A percentile compares a stretch with the other conserved stretches of the same genome.
Evolutionary conservation across 2,888 invertebrate species (phyloP).

Genomic region (Adela reaumurella): DNA sequence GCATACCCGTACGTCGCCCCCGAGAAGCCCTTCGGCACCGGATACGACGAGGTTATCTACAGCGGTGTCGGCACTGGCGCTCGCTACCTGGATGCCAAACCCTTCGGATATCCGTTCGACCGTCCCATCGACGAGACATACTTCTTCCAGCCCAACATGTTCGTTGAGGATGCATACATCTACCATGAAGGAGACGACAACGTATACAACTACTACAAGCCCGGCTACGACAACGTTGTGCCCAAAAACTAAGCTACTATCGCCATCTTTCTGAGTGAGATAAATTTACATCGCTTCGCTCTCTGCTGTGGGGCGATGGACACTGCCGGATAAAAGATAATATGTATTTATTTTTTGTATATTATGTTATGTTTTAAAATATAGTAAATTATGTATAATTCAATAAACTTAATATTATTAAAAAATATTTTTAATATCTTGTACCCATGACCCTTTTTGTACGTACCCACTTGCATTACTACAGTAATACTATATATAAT

Average conservation of each 20-base stretch:
- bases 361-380: too few relatives aligned
- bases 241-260: slow-evolving; percentile 4
- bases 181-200: slow-evolving; percentile 43
- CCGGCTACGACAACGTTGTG: slow-evolving; percentile 13
- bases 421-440: too few relatives aligned
- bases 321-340: too few relatives aligned
- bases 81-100: slow-evolving; percentile 35
- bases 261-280: background rate
- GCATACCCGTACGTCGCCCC: slow-evolving; percentile 51
- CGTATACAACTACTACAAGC: slow-evolving; percentile 24
- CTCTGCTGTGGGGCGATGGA: too few relatives aligned
- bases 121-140: slow-evolving; percentile 39
- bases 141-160: slow-evolving; percentile 57
- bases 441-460: too few relatives aligned
- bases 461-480: too few relatives aligned
- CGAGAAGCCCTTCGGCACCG: slow-evolving; percentile 25
- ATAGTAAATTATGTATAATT: slow-evolving; percentile 1
- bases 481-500: too few relatives aligned
- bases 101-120: slow-evolving; percentile 59
- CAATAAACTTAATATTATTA: slow-evolving; percentile 4
- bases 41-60: slow-evolving; percentile 20
- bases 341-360: too few relatives aligned
- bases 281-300: too few relatives aligned
- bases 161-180: slow-evolving; percentile 55
- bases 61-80: background rate